Evolutionary conservation across 92 coral and sea anemone species (phyloP).

Genomic region (Palythoa grandis): DNA sequence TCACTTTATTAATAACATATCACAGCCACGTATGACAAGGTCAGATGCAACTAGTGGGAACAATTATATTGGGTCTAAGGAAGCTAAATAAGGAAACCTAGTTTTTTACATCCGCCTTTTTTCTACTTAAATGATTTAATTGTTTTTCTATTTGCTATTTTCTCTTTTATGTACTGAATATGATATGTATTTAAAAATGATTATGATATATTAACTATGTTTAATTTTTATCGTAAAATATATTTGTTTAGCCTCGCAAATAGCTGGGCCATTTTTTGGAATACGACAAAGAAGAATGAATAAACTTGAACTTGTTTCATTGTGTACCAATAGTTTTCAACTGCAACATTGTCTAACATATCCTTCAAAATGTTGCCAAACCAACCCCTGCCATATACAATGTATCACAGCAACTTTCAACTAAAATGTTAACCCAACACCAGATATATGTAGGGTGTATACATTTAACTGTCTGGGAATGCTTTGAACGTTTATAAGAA

Average conservation of each 20-base stretch:
- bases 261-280: not conserved
- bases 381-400: not conserved
- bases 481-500: slow-evolving; percentile 10
- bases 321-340: no score
- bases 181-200: slow-evolving; percentile 7
- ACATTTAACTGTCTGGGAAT: not conserved
- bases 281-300: not conserved
- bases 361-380: slow-evolving; percentile 8
- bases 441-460: slow-evolving; percentile 1
- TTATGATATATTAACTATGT: not conserved
- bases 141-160: not conserved
- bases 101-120: slow-evolving; percentile 11
- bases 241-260: slow-evolving; percentile 18
- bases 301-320: not conserved
- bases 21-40: slow-evolving; percentile 14
- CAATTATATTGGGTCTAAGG: slow-evolving; percentile 1
- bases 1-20: slow-evolving; percentile 20
- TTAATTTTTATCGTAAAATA: slow-evolving; percentile 19
- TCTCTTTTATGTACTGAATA: slow-evolving; percentile 8
- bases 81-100: slow-evolving; percentile 25
- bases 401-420: not conserved
- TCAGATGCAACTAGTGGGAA: not conserved
- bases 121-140: slow-evolving; percentile 6
- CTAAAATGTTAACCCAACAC: not conserved
- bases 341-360: not conserved